Base-by-base conservation (phyloP, 1,140 invertebrate species). In the Condylostylus longicornis region DNA sequence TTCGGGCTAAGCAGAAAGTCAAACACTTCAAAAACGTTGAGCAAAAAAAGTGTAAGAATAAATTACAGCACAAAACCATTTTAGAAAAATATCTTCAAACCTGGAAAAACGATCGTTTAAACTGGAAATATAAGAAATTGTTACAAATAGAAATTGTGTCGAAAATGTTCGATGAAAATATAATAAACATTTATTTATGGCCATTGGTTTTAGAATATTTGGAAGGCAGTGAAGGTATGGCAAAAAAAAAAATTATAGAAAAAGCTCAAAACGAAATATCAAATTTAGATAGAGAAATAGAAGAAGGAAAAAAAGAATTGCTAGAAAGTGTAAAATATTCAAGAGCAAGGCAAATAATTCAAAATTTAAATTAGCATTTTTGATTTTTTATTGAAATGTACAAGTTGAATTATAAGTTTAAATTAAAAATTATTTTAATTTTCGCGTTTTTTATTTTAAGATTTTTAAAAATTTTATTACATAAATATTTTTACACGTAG, bases 81-180 rank as follows among this genome's bases (percentile, higher is more conserved):
- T 63, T 61, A 28, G 55, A 70, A 19, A 70, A 64, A 43, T 75
- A 75, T 48, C 47, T 75, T 5, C 64, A 64, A 5, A 71, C 76
- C 53, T 83, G 80, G 80, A 76, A 79, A 57, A 64, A 78, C 49
- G 63, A 71, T 34, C 65, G 62, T 37, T 61, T 60, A 35, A 69
- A 78, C 46, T 83, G 80, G 80, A 82, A 79, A 52, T 83, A 82
- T 53, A 76, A 76, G 51, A 83, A 82, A 54, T 47, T 75, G 2
- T 73, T 70, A 38, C 80, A 82, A 59, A 68, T 75, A n/a, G 81
- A 77, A 68, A 57, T 83, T 15, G 70, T 73, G 27, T 73, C 78
- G 44, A 69, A 78, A 48, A 68, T 79, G 43, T 70, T 80, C 32
- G 68, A 75, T 44, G 47, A 65, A 28, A 47, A 59, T 5, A 64